Base-by-base conservation (phyloP, 2,888 invertebrate genomes). In the Odontomyia ornata region DNA sequence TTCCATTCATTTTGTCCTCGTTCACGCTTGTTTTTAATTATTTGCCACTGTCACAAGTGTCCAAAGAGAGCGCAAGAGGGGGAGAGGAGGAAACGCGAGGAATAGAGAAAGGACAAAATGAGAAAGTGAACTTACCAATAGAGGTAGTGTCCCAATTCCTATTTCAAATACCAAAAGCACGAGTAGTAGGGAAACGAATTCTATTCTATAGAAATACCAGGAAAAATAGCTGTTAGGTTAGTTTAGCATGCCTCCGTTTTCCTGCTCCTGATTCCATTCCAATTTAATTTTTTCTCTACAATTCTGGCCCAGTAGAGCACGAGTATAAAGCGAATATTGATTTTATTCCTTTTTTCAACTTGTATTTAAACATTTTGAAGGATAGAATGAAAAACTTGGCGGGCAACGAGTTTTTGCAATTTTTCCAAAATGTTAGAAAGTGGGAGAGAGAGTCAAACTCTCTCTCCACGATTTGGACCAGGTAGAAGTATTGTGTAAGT, bases 301-400 rank as follows among this genome's bases (percentile, higher is more conserved):
- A n/a, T 36, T 52, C 7, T 15, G 3, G n/a, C 3, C 52, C 52
- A 52, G 52, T 36, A 36, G 36, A 36, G 36, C n/a, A 62, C 28
- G 15, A 36, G 30, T 18, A 65, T 28, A 36, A 36, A 15, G 65
- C 27, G 27, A 65, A 65, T 65, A 65, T 65, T 65, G 65, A 65
- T 65, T 65, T 65, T 43, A n/a, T 18, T 65, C n/a, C 9, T 52
- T 52, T 52, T 15, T 43, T 43, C 13, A 9, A 9, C 13, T 43
- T 7, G 43, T 52, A 52, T 52, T 9, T 52, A 15, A 4, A 5
- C 52, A 52, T 15, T 2, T n/a, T 18, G 15, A 52, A 52, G 36
- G 5, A 36, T 36, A 36, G 9, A 36, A 36, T 36, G 36, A 36
- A 52, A 52, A 52, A 52, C 52, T 52, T n/a, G 15, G 3, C 18